Conservation (phyloP, 2,888 invertebrate species). For the Prosapia bicincta region DNA sequence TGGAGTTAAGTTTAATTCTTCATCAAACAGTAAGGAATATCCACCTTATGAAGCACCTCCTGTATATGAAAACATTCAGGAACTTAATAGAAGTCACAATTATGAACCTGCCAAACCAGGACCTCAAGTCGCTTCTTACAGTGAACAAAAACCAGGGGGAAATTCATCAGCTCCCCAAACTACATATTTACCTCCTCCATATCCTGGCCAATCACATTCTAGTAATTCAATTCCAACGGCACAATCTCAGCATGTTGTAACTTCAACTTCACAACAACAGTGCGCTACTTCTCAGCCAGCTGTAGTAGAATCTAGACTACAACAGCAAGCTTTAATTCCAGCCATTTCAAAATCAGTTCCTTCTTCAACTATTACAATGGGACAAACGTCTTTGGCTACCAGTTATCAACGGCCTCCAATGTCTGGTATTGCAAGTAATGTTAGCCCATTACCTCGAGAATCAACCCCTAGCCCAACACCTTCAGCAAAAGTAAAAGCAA, state of each 20-base stretch:
- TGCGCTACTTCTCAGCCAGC: not conserved
- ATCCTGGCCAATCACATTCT: slow-evolving; percentile 25
- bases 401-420: slow-evolving; percentile 38
- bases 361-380: slow-evolving; percentile 19
- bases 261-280: not conserved
- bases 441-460: slow-evolving; percentile 39
- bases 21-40: slow-evolving; percentile 39
- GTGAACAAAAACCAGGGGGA: slow-evolving; percentile 33
- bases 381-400: slow-evolving; percentile 37
- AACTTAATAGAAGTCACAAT: slow-evolving; percentile 45
- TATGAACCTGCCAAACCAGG: slow-evolving; percentile 50
- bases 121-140: slow-evolving; percentile 46
- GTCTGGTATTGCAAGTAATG: slow-evolving; percentile 45
- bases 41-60: slow-evolving; percentile 55
- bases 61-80: slow-evolving; percentile 61
- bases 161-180: slow-evolving; percentile 32
- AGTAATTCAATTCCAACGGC: not conserved
- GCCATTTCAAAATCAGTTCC: slow-evolving; percentile 22
- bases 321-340: slow-evolving; percentile 12
- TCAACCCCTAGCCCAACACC: slow-evolving; percentile 46
- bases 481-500: slow-evolving; percentile 42
- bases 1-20: slow-evolving; percentile 46
- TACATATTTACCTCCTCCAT: slow-evolving; percentile 33
- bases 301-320: not conserved
- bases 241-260: not conserved